Conservation (phyloP, 1,140 invertebrate genomes). For the Drosophila ironensis region DNA sequence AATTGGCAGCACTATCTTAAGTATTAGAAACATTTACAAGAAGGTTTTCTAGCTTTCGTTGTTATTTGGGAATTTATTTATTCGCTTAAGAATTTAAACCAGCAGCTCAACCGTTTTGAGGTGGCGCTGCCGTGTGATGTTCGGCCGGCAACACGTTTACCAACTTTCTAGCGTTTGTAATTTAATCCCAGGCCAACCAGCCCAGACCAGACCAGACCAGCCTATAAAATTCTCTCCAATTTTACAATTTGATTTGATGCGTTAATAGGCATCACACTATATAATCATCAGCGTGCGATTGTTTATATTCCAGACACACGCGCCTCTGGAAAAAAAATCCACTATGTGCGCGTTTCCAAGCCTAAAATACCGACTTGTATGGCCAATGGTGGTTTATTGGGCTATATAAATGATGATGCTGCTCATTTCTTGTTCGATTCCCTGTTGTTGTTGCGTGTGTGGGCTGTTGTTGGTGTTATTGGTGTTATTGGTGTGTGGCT, state of each 20-base stretch:
- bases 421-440: slow-evolving; percentile 61
- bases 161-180: too few relatives aligned
- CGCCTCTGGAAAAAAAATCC: background rate
- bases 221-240: background rate
- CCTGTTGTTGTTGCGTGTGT: slow-evolving; percentile 36
- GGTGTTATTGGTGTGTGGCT: slow-evolving; percentile 8
- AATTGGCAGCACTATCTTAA: too few relatives aligned
- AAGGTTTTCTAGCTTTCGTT: too few relatives aligned
- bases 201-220: too few relatives aligned
- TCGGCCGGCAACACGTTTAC: too few relatives aligned
- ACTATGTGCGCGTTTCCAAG: background rate
- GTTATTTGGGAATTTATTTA: too few relatives aligned
- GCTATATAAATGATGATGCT: slow-evolving; percentile 68
- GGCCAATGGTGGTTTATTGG: slow-evolving; percentile 40
- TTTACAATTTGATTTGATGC: slow-evolving; percentile 30
- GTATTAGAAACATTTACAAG: too few relatives aligned
- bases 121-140: too few relatives aligned
- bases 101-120: too few relatives aligned
- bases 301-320: slow-evolving; percentile 17
- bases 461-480: slow-evolving; percentile 23
- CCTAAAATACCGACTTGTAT: background rate
- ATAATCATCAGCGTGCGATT: slow-evolving; percentile 43
- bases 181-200: too few relatives aligned
- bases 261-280: slow-evolving; percentile 60
- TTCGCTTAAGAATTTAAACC: too few relatives aligned